Percentiles rank a stretch among this genome's conserved stretches.
Evolutionary conservation across 2,888 invertebrate species (phyloP).

Genomic region (Pachliopta kotzebuea): DNA sequence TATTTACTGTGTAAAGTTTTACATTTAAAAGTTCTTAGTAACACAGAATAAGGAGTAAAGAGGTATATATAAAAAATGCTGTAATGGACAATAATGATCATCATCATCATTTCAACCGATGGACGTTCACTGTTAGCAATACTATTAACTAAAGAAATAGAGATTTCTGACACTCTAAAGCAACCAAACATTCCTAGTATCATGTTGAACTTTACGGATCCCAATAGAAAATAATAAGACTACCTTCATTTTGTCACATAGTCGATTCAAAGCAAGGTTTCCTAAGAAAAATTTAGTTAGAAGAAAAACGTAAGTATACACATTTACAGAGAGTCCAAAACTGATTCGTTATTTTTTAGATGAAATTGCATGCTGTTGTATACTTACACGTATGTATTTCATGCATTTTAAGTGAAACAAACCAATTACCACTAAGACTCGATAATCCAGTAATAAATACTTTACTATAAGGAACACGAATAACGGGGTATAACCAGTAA

Average conservation of each 20-base stretch:
- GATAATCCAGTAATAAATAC: conserved; percentile 26
- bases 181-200: neutral
- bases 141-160: neutral
- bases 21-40: no score
- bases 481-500: conserved; percentile 19
- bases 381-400: neutral
- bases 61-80: no score
- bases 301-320: no score
- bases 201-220: neutral
- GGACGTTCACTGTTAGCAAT: no score
- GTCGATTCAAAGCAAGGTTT: no score
- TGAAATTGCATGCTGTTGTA: neutral
- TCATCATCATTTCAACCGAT: no score
- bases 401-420: neutral
- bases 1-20: no score
- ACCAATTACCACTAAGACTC: conserved; percentile 9
- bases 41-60: no score
- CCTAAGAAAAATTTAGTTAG: no score
- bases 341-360: neutral
- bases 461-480: conserved; percentile 8
- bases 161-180: neutral
- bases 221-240: neutral
- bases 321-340: no score
- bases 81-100: no score
- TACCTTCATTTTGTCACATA: no score